These are phyloP conservation scores for Drosophila borborema DNA, from an alignment of 2,888 invertebrate genomes.

Conservation along the genomic window DNA sequence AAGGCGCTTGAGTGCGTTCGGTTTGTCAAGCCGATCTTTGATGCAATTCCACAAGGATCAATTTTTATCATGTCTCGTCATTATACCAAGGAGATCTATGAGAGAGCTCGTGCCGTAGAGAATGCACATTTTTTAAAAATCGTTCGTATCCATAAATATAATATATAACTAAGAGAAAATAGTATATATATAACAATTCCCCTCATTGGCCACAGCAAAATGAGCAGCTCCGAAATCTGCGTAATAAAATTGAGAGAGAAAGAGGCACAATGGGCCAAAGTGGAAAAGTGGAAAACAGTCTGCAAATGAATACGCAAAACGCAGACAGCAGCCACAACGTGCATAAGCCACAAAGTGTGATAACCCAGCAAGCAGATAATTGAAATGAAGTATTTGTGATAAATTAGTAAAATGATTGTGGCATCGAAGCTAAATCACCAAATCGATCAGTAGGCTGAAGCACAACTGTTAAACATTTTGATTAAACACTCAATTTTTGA, in stretches of 20 bases:
- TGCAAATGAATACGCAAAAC: background rate
- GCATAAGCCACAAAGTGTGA: background rate
- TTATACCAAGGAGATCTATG: conserved; percentile 25
- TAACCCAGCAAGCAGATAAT: conserved; percentile 15
- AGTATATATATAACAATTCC: background rate
- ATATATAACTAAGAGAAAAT: background rate
- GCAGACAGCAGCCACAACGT: background rate
- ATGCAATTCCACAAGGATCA: background rate
- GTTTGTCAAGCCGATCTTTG: conserved; percentile 2
- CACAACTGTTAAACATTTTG: background rate
- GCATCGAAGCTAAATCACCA: background rate
- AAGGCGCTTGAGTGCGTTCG: conserved; percentile 4
- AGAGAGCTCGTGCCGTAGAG: conserved; percentile 57
- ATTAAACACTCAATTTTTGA: background rate
- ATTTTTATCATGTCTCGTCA: conserved; percentile 1
- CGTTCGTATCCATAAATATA: conserved; percentile 47
- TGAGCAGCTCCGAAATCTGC: conserved; percentile 57
- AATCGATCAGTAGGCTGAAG: conserved; percentile 15
- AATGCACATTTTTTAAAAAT: conserved; percentile 59
- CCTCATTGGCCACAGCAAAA: conserved; percentile 43
- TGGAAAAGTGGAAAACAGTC: background rate
- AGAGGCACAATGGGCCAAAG: background rate
- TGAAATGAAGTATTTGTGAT: conserved; percentile 1
- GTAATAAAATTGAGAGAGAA: conserved; percentile 16
- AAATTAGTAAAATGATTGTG: background rate